Base-by-base conservation (phyloP, 2,113 vertebrate genomes). In the Strigops habroptila region DNA sequence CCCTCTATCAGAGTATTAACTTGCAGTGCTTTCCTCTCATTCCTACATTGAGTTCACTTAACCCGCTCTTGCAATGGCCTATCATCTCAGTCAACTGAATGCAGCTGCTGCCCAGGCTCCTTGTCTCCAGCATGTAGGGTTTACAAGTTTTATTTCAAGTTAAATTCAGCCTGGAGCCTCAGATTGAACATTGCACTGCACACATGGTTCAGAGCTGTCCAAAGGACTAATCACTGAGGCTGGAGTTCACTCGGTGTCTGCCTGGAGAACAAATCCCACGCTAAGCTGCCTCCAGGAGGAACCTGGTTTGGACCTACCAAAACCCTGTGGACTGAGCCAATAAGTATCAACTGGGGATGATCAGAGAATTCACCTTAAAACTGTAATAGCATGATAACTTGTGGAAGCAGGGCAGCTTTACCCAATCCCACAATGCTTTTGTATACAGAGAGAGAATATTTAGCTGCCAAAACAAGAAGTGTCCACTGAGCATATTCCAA, bases 181-280 rank as follows among this genome's bases (percentile, higher is more conserved):
- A 75, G 39, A 63, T 1, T 41, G 43, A 78, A 79, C 1, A 3
- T 3, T 76, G 43, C 62, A 90, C 35, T 37, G 63, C 6, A n/a
- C 24, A 27, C 1, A 0, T 23, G 22, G 39, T 31, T 70, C 5
- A 0, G 30, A 9, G 53, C 48, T 91, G 33, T n/a, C 53, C 49
- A 69, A 64, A 82, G 49, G 12, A 73, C 59, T 0, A 0, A 3
- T 39, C 4, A 1, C 4, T 39, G 14, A 11, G 46, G 43, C 37
- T 84, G 75, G 75, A 91, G 59, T 62, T 64, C 44, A 52, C 23
- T 23, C 1, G 0, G 5, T 18, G 18, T 31, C 64, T 2, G 0
- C 21, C 85, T 69, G 62, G 35, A 80, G 43, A 73, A 30, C 39
- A 90, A 62, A 88, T 30, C 19, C 67, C 82, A 82, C 1, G 14